Evolutionary conservation across 2,113 vertebrate genomes (phyloP).

Genomic region (Microcebus jonahi): DNA sequence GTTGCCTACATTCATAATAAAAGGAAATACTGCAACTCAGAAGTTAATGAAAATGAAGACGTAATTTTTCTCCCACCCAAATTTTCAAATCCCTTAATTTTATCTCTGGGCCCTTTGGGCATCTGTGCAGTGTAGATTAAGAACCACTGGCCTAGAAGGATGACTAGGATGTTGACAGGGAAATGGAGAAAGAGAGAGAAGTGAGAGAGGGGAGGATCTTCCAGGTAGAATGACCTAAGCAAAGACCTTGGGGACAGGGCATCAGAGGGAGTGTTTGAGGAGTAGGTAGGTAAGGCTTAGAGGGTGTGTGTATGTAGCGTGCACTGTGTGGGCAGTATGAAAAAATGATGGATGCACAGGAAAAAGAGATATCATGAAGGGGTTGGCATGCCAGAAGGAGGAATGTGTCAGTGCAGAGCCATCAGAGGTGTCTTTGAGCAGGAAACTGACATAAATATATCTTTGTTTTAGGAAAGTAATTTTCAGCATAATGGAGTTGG

Average conservation of each 20-base stretch:
- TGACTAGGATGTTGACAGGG: neutral
- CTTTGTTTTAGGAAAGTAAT: conserved; percentile 60
- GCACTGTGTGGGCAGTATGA: neutral
- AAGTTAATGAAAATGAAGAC: conserved; percentile 41
- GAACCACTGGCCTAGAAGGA: neutral
- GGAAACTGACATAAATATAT: conserved; percentile 22
- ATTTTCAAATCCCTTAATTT: conserved; percentile 22
- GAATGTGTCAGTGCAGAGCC: neutral
- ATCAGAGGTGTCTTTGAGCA: conserved; percentile 31
- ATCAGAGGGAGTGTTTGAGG: neutral
- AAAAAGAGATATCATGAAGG: neutral
- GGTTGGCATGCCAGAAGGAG: neutral
- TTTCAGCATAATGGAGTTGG: conserved; percentile 4
- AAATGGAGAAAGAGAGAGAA: neutral
- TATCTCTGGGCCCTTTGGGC: neutral
- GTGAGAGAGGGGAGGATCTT: neutral
- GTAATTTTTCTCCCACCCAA: neutral
- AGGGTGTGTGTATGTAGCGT: neutral
- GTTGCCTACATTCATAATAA: neutral
- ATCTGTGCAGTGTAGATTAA: neutral
- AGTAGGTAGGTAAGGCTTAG: neutral
- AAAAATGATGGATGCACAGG: neutral
- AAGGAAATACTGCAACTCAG: neutral
- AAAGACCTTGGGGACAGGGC: neutral
- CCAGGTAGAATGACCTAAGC: neutral